Base-by-base conservation (phyloP, 2,888 invertebrate genomes). In the Drosophila imparisetae region DNA sequence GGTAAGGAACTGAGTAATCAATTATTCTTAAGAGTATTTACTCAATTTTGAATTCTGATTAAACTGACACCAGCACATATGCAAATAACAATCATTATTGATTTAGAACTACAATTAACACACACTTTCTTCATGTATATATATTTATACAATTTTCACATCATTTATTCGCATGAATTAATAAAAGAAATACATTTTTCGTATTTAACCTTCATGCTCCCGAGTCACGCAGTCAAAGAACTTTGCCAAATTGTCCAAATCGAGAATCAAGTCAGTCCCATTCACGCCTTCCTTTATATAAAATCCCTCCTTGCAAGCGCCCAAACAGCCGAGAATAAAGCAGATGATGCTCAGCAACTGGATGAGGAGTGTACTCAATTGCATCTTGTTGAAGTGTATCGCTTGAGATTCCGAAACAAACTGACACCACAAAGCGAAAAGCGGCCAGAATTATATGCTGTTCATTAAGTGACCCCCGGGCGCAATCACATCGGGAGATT, bases 401-500 rank as follows among this genome's bases (percentile, higher is more conserved):
- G 69, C 29, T 68, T 57, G 71, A 62, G 61, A 53, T 32, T 40
- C 36, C 66, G 24, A 45, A 48, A n/a, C 21, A 36, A 65, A 83
- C 82, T 82, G 68, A 4, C 15, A 34, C 30, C 15, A 10, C 52
- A 49, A 48, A 15, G 34, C 45, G 27, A 49, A 15, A 36, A 27
- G 15, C 32, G 32, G 30, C 2, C 30, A 15, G 50, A 30, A 59
- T 55, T 83, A 84, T 80, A 73, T 80, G n/a, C 5, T 18, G 24
- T 29, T 38, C 38, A 40, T 29, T 15, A 29, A 49, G 3, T 53
- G 45, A 63, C 32, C 54, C 54, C 24, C 11, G 0, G 10, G 13
- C 18, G n/a, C 57, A 63, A 72, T 70, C 66, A 24, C 45, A 66
- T 2, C 57, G 80, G 87, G 87, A 65, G 73, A 84, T 72, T 86